Evolutionary conservation across 2,797 vertebrate species (phyloP).

Genomic region (Nothura maculosa): DNA sequence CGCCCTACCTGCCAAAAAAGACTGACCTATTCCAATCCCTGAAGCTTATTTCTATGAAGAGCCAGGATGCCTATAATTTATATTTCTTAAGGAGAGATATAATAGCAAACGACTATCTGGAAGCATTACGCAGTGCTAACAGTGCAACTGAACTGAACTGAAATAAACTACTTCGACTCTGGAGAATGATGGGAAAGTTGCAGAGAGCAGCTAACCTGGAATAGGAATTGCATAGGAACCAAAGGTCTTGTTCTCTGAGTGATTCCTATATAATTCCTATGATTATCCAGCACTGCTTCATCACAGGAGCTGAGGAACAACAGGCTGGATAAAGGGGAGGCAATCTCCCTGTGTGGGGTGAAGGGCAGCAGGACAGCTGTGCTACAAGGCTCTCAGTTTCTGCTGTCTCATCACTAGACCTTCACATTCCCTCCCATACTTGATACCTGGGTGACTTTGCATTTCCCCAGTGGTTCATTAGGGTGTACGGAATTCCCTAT

Average conservation of each 20-base stretch:
- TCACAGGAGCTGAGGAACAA: constrained; percentile 27
- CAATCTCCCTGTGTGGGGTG: constrained; percentile 16
- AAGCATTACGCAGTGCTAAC: not conserved
- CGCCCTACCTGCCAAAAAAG: constrained; percentile 35
- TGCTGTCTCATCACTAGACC: constrained; percentile 20
- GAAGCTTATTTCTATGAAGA: not conserved
- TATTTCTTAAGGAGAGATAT: constrained; percentile 18
- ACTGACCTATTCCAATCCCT: not conserved
- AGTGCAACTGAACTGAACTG: constrained; percentile 11
- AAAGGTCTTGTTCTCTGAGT: not conserved
- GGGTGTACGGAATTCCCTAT: not conserved
- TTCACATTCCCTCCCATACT: not conserved
- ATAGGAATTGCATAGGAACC: too few relatives aligned
- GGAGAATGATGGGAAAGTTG: constrained; percentile 14
- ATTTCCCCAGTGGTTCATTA: not conserved
- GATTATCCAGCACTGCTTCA: not conserved
- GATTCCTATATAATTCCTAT: too few relatives aligned
- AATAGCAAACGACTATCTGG: not conserved
- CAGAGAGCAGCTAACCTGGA: constrained; percentile 19
- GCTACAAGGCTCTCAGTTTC: not conserved
- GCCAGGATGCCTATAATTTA: not conserved
- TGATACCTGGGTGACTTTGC: not conserved
- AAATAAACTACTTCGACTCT: constrained; percentile 15
- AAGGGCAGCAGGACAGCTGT: not conserved
- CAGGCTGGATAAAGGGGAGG: constrained; percentile 15